Base-by-base conservation (phyloP, 2,113 vertebrate species). In the Dasyornis broadbenti region DNA sequence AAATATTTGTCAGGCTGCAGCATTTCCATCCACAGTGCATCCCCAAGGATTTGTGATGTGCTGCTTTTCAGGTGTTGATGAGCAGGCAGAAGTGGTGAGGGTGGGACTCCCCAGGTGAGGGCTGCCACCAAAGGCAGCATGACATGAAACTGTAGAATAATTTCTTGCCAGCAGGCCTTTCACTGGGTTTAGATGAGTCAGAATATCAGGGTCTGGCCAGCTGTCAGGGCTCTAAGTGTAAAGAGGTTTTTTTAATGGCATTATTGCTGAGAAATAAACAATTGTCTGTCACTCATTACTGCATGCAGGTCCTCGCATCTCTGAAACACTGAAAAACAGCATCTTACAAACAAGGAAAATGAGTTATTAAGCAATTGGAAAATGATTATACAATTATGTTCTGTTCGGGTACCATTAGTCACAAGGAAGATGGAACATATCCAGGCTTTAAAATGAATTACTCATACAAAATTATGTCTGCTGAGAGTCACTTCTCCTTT, bases 361-460 rank as follows among this genome's bases (percentile, higher is more conserved):
- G 89, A 92, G 93, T 98, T 97, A 94, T 98, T 96, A 96, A 95
- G 97, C 96, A 98, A 97, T 89, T 95, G 96, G 89, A 95, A 98
- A 97, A 95, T 95, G 79, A 98, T 98, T 98, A 97, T 96, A 91
- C 91, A 97, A 98, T 97, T 96, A 95, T 75, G 52, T 93, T 96
- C 94, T 90, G 92, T 96, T 98, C 56, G 3, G 96, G 92, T 96
- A 93, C 94, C 96, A 96, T 98, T 98, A 97, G 96, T 98, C 98
- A 98, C 89, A 96, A 92, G 92, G 92, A 97, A 97, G 66, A 97
- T 96, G 96, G 97, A 97, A 96, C 86, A 90, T 60, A 96, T 94
- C 94, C 92, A 96, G 94, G 94, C 91, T 97, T 97, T 95, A 95
- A 93, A 97, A 95, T 82, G 53, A 98, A 94, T 98, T 97, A 95